Percentiles rank a stretch among this genome's conserved stretches.
These are phyloP conservation scores for Ahaetulla prasina DNA, from an alignment of 2,113 vertebrate species.

Conservation along the genomic window DNA sequence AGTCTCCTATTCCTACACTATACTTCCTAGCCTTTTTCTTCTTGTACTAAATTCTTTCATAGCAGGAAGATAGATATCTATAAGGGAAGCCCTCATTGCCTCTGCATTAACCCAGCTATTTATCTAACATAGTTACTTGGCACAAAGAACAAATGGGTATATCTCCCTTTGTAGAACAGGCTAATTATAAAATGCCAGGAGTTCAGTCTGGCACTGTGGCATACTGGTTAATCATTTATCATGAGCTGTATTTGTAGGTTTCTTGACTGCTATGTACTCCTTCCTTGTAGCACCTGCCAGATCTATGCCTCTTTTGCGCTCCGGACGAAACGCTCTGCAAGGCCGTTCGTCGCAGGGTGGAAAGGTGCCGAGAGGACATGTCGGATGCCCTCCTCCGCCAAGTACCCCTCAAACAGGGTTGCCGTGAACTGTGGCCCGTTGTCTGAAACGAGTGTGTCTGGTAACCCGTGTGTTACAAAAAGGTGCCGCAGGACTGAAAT, in stretches of 20 bases:
- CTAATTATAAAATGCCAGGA: not conserved
- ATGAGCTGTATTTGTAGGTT: not conserved
- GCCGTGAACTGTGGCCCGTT: no score
- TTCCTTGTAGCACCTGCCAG: not conserved
- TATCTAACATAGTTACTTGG: not conserved
- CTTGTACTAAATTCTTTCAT: not conserved
- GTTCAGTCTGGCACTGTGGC: not conserved
- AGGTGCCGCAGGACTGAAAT: no score
- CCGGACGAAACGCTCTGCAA: no score
- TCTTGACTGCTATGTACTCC: not conserved
- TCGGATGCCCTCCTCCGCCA: no score
- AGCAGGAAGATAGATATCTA: not conserved
- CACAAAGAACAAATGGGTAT: not conserved
- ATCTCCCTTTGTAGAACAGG: not conserved
- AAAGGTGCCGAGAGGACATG: no score
- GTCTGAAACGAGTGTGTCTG: no score
- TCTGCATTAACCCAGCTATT: not conserved
- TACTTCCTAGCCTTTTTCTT: not conserved
- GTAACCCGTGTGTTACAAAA: no score
- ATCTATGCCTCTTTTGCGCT: no score
- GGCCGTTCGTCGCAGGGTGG: no score
- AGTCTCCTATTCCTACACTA: not conserved
- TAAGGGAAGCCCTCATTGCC: not conserved
- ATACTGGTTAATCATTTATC: constrained; percentile 18
- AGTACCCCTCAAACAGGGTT: no score